Conservation (phyloP, 2,797 vertebrate genomes). For the Urosaurus nigricauda region DNA sequence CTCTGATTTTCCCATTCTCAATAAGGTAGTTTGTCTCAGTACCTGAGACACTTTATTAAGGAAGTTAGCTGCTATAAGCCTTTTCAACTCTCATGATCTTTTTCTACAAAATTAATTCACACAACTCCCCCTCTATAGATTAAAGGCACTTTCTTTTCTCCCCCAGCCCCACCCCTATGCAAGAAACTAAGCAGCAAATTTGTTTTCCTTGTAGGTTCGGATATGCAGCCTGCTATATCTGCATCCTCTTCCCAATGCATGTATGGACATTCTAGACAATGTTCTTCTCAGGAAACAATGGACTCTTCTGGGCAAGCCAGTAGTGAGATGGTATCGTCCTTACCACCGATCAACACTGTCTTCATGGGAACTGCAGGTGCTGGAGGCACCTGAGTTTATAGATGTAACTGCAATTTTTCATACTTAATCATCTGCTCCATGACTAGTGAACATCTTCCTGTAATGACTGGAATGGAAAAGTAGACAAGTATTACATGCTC, state of each 20-base stretch:
- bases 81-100: too few species aligned
- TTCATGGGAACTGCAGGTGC: constrained; percentile 91
- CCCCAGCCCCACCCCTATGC: neutral
- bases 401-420: constrained; percentile 34
- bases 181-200: constrained; percentile 17
- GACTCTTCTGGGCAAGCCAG: constrained; percentile 80
- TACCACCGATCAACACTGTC: constrained; percentile 97
- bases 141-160: neutral
- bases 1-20: too few species aligned
- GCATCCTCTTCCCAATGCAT: constrained; percentile 91
- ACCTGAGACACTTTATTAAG: too few species aligned
- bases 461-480: constrained; percentile 3
- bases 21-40: too few species aligned
- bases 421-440: constrained; percentile 14
- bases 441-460: neutral
- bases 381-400: constrained; percentile 84
- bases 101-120: too few species aligned
- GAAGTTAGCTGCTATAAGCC: too few species aligned
- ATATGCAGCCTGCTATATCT: constrained; percentile 78
- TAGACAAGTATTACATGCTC: neutral
- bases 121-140: neutral
- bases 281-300: constrained; percentile 86
- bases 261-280: constrained; percentile 86
- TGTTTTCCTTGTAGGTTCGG: constrained; percentile 76
- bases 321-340: constrained; percentile 89